Conservation (phyloP, 35 echinoderm and acorn worm genomes). For the Heliocidaris erythrogramma region DNA sequence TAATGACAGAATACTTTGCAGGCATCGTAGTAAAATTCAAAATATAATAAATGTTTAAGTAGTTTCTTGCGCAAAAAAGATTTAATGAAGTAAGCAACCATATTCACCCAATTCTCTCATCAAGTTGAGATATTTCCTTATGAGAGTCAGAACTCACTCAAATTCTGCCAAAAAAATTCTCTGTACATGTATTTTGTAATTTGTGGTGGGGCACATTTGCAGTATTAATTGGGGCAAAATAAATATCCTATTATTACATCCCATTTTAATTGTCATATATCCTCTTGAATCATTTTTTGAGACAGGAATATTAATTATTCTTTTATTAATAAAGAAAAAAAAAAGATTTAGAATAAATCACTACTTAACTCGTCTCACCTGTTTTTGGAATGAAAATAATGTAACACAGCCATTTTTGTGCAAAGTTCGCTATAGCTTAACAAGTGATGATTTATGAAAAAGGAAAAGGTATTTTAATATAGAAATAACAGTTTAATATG, state of each 20-base stretch:
- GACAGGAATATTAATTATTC: too few relatives aligned
- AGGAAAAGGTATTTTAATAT: neutral
- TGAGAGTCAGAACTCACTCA: too few relatives aligned
- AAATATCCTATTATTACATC: neutral
- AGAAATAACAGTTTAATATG: neutral
- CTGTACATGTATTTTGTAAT: neutral
- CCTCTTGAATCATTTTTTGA: neutral
- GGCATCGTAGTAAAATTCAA: neutral
- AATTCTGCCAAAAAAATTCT: too few relatives aligned
- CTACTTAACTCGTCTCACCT: neutral
- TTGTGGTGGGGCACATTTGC: neutral
- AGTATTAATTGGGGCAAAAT: neutral
- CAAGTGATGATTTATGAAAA: neutral
- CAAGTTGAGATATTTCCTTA: neutral
- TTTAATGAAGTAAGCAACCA: too few relatives aligned
- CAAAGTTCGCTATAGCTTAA: neutral
- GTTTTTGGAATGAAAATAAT: too few relatives aligned
- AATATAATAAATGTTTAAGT: neutral
- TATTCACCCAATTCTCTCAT: too few relatives aligned
- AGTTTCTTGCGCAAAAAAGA: too few relatives aligned
- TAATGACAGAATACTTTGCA: neutral
- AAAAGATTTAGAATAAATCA: neutral
- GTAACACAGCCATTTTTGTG: neutral
- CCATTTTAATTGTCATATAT: neutral
- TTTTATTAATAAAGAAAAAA: too few relatives aligned